These are phyloP conservation scores for Carpatolechia fugitivella DNA, from an alignment of 2,888 invertebrate genomes.

Conservation along the genomic window DNA sequence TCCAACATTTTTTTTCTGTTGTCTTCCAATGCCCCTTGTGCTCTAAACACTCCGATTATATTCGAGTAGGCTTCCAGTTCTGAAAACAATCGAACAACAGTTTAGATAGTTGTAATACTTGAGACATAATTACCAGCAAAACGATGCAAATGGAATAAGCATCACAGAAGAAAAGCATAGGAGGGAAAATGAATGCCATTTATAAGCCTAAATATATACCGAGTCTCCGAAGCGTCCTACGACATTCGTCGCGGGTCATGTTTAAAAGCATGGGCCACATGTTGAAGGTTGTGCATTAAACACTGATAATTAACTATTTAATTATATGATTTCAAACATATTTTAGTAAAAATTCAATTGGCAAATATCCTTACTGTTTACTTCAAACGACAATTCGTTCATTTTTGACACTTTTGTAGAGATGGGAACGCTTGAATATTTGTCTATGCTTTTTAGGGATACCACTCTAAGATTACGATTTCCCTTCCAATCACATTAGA, in stretches of 20 bases:
- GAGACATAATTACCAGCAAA: slow-evolving; percentile 31
- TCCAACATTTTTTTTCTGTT: slow-evolving; percentile 91
- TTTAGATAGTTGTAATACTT: slow-evolving; percentile 30
- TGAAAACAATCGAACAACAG: slow-evolving; percentile 67
- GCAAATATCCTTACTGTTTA: slow-evolving; percentile 80
- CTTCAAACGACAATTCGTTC: slow-evolving; percentile 78
- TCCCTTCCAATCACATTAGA: neutral
- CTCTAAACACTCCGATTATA: slow-evolving; percentile 93
- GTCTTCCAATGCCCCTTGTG: slow-evolving; percentile 92
- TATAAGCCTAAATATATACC: slow-evolving; percentile 82
- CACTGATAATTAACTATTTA: slow-evolving; percentile 50
- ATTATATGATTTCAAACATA: slow-evolving; percentile 68
- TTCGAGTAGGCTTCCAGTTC: slow-evolving; percentile 96
- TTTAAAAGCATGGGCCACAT: slow-evolving; percentile 87
- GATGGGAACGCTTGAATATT: slow-evolving; percentile 51
- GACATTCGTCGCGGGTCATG: slow-evolving; percentile 93
- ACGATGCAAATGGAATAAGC: slow-evolving; percentile 40
- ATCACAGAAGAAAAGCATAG: slow-evolving; percentile 64
- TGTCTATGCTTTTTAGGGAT: slow-evolving; percentile 53
- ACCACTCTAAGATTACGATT: slow-evolving; percentile 23
- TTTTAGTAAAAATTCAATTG: slow-evolving; percentile 71
- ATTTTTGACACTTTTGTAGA: slow-evolving; percentile 70
- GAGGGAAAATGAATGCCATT: slow-evolving; percentile 78
- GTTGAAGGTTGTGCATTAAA: slow-evolving; percentile 49
- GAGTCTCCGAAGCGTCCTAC: slow-evolving; percentile 90